phyloP scores from a whole-genome alignment of 2,888 invertebrate species.

The Phragmatobia fuliginosa region DNA sequence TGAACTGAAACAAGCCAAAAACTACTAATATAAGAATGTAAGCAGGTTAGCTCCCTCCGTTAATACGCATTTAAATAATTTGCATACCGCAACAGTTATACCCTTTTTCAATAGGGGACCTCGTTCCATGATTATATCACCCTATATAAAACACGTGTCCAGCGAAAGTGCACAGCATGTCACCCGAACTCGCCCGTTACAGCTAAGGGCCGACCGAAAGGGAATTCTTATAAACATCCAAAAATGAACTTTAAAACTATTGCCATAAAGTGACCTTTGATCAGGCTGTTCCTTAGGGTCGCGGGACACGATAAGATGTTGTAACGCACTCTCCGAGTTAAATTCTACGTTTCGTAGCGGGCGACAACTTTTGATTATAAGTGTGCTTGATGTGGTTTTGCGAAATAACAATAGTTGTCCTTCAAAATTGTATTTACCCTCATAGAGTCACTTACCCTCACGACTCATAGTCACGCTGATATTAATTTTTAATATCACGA shows the following conservation, averaged over 20 bases:
- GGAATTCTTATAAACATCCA: too few relatives aligned
- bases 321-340: neutral
- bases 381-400: neutral
- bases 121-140: neutral
- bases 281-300: neutral
- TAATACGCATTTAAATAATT: neutral
- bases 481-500: too few relatives aligned
- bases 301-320: neutral
- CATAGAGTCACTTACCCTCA: too few relatives aligned
- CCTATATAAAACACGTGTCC: neutral
- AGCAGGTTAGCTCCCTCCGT: neutral
- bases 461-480: too few relatives aligned
- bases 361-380: neutral
- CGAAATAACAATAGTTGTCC: neutral
- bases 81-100: slow-evolving; percentile 2
- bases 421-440: neutral
- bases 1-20: neutral
- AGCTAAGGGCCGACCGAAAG: too few relatives aligned
- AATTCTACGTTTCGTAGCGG: neutral
- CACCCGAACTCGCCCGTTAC: neutral
- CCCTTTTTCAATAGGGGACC: neutral
- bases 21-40: neutral
- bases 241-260: too few relatives aligned
- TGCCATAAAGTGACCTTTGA: too few relatives aligned
- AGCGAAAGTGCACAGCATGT: neutral